Evolutionary conservation across 1,140 invertebrate genomes (phyloP), one percentile per base, ranked within the genome.

Genomic region (Drosophila orena): DNA sequence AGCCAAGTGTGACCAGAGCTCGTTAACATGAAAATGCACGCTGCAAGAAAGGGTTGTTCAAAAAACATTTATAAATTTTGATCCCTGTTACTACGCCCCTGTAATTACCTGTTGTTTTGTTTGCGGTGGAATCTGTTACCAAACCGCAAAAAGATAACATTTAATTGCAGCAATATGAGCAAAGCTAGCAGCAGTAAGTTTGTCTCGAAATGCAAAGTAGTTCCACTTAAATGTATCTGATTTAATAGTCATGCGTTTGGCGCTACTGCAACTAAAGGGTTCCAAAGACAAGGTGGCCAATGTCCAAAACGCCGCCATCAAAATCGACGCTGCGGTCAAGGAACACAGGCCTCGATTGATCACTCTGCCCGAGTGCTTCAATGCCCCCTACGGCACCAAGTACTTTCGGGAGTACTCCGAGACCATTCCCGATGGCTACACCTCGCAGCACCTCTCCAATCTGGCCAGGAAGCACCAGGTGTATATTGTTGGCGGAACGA

Each of bases 311-410:
- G 97, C 97, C 11, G 90, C 95, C 1, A 94, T 94, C 46, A 94
- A 96, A 53, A 96, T 99, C 54, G 93, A 95, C 77, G 93, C 95
- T 59, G 97, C 97, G 3, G 91, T 88, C 1, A 96, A 96, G 79
- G 90, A 94, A 62, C 93, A 95, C 54, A 95, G 96, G 15, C 97
- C 97, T 1, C 94, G 96, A 42, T 81, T 99, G 24, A 94, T 98
- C 14, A 95, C 95, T 1, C 91, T 99, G 12, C 97, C 98, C 1
- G 98, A 99, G 94, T 98, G 97, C 88, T 99, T 98, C 81, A 99
- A 98, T 93, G 97, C 96, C 30, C 97, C 98, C 0, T 99, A 98
- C 93, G 98, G 98, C 69, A 97, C 97, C 34, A 94, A 93, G 92
- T 94, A 91, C 59, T 90, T 91, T 49, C 74, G 86, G 2, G 94